Evolutionary conservation across 2,113 vertebrate genomes (phyloP).

Genomic region (Amphilophus citrinellus): DNA sequence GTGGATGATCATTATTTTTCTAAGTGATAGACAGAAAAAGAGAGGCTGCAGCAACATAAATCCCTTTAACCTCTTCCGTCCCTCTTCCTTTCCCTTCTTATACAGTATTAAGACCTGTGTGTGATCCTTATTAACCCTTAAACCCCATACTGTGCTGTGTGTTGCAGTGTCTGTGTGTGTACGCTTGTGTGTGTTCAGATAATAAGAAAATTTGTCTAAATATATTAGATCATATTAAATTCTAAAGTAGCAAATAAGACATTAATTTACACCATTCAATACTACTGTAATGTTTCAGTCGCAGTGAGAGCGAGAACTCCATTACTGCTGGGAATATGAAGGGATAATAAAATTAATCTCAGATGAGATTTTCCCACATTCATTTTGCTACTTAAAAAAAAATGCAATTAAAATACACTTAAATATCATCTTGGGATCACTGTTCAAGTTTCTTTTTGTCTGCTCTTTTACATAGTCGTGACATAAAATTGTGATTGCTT

Average conservation of each 20-base stretch:
- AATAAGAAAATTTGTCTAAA: background rate
- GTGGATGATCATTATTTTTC: slow-evolving; percentile 39
- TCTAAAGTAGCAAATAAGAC: too few relatives aligned
- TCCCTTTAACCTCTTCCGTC: slow-evolving; percentile 22
- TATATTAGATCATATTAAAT: background rate
- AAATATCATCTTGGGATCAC: background rate
- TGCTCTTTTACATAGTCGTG: background rate
- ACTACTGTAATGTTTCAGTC: background rate
- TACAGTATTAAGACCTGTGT: slow-evolving; percentile 1
- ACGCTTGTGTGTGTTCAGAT: slow-evolving; percentile 15
- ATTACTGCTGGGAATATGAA: background rate
- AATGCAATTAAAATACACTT: background rate
- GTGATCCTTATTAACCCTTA: slow-evolving; percentile 35
- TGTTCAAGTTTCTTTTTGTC: background rate
- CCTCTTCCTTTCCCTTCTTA: background rate
- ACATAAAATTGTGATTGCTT: background rate
- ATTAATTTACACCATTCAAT: too few relatives aligned
- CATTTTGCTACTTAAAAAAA: background rate
- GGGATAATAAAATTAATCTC: background rate
- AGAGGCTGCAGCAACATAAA: slow-evolving; percentile 34
- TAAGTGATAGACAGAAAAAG: slow-evolving; percentile 44
- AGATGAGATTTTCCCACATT: background rate
- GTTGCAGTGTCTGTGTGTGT: background rate
- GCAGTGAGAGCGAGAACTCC: background rate
- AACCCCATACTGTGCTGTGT: slow-evolving; percentile 5